Base-by-base conservation (phyloP, 2,888 invertebrate species). In the Hedychridium roseum region DNA sequence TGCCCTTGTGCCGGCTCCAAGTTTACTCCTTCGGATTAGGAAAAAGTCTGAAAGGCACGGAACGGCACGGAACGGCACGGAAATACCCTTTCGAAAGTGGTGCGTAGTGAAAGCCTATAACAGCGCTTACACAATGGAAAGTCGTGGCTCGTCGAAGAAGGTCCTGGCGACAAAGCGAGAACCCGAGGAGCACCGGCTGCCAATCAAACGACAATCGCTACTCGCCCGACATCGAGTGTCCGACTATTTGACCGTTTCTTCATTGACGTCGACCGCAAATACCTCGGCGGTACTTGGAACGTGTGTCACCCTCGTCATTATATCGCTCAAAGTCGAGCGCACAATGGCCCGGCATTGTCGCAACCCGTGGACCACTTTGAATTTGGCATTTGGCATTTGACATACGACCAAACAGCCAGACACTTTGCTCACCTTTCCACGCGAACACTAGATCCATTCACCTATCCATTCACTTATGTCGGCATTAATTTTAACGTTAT, bases 161-260 rank as follows among this genome's bases (percentile, higher is more conserved):
- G 17, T 26, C 17, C 3, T 18, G 41, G 54, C 52, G 58, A 64
- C 62, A 66, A 62, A 54, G 58, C 54, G 36, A 35, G 43, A 32
- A 39, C 37, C 44, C 53, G 40, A 54, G 57, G 52, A 53, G 45
- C 57, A 46, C 45, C 47, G 50, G 66, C 57, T 65, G 67, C 59
- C 71, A 64, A 68, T 71, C 68, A 68, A 68, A 58, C 64, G 63
- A 71, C 68, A 68, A 70, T 70, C 60, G 37, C 36, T 52, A 32
- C 44, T 51, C 57, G 46, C 46, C 54, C 61, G 72, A 73, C 73
- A 64, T 73, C 66, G 68, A 72, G 73, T 71, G 70, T 68, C 58
- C 62, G 61, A 58, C 65, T 64, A 60, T 67, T 68, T 70, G 64
- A 50, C 60, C 60, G 63, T 61, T 59, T 64, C 62, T 57, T 61